phyloP scores from a whole-genome alignment of 2,113 vertebrate genomes.

The Dolichotis patagonum region DNA sequence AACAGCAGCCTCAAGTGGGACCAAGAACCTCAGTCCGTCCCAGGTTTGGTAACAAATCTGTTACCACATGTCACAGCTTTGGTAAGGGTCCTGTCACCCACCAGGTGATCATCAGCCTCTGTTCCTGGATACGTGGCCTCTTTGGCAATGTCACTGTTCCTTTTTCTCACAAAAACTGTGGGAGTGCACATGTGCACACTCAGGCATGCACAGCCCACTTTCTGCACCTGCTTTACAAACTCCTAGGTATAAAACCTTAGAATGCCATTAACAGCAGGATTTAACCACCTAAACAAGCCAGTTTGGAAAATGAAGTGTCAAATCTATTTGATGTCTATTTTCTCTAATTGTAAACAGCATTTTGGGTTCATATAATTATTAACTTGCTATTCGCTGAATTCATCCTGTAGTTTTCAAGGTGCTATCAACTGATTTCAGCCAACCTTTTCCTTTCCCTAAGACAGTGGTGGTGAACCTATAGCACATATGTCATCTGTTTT shows the following conservation, averaged over 20 bases:
- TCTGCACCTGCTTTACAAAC: background rate
- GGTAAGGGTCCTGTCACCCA: background rate
- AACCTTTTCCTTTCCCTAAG: background rate
- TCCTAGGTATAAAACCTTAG: background rate
- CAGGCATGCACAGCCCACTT: background rate
- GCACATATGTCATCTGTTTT: background rate
- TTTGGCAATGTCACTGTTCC: background rate
- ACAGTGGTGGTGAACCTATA: background rate
- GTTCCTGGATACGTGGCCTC: background rate
- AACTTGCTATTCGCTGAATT: background rate
- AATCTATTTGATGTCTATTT: background rate
- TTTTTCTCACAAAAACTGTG: background rate
- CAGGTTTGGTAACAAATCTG: too few relatives aligned
- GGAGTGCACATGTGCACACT: background rate
- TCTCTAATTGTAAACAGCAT: background rate
- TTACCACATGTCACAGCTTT: background rate
- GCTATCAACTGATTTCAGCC: background rate
- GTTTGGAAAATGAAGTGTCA: background rate
- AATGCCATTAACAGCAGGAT: background rate
- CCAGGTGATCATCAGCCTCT: background rate
- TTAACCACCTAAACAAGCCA: background rate
- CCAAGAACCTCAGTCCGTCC: background rate
- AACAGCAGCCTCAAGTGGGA: background rate
- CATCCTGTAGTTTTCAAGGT: background rate
- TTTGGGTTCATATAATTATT: background rate